Conservation (phyloP, 2,797 vertebrate genomes). For the Pipistrellus pipistrellus region DNA sequence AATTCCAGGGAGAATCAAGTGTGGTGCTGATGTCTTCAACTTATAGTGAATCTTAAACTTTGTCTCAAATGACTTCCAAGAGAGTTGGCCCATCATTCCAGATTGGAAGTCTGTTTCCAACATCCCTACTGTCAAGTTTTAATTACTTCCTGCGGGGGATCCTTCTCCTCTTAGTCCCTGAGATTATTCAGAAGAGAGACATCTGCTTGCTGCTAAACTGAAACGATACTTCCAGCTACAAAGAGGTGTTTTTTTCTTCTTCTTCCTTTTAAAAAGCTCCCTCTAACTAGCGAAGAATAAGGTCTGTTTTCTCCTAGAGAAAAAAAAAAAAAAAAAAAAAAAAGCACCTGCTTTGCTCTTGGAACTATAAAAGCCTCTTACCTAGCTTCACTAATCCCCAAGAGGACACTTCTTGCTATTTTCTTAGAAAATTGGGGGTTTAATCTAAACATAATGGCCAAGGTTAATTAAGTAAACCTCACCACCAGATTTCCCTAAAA, state of each 20-base stretch:
- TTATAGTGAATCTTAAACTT: conserved; percentile 31
- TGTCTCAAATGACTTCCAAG: conserved; percentile 42
- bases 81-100: conserved; percentile 26
- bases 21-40: neutral
- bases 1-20: conserved; percentile 24
- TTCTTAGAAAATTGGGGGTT: conserved; percentile 12
- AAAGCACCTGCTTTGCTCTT: neutral
- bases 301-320: neutral
- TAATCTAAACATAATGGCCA: conserved; percentile 27
- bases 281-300: neutral
- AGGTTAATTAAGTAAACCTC: conserved; percentile 61
- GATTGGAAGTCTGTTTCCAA: conserved; percentile 7
- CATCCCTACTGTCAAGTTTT: conserved; percentile 60
- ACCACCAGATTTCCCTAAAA: conserved; percentile 51
- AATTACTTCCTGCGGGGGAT: conserved; percentile 65
- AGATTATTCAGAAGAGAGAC: conserved; percentile 66
- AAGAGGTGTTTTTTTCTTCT: neutral
- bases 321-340: neutral
- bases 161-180: conserved; percentile 51
- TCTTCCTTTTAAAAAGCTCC: neutral
- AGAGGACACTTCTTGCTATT: neutral
- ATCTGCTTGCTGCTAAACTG: conserved; percentile 45
- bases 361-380: neutral
- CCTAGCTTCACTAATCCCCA: neutral
- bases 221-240: conserved; percentile 18